Conservation (phyloP, 2,113 vertebrate genomes). For the Solenodon paradoxus region DNA sequence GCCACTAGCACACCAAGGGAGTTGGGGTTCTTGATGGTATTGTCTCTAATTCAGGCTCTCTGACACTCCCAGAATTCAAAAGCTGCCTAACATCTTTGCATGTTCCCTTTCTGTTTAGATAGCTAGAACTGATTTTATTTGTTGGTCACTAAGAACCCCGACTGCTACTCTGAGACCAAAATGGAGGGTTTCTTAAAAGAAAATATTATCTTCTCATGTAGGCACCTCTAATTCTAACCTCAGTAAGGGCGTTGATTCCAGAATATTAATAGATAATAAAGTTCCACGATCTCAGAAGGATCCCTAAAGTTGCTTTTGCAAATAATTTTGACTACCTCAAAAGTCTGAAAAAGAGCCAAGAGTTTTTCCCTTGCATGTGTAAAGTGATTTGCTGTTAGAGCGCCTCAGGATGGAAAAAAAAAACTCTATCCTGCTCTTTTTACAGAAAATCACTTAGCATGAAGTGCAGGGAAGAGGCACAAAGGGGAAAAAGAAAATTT, state of each 20-base stretch:
- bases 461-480: not conserved
- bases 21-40: not conserved
- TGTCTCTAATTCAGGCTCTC: not conserved
- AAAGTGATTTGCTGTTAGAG: not conserved
- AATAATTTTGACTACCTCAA: not conserved
- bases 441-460: not conserved
- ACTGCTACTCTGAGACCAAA: not conserved
- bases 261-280: not conserved
- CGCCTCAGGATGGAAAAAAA: not conserved
- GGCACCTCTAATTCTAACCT: not conserved
- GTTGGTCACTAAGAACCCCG: not conserved
- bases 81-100: not conserved
- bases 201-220: not conserved
- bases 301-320: not conserved
- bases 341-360: not conserved
- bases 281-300: not conserved
- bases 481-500: not conserved
- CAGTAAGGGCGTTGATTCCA: not conserved
- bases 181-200: not conserved
- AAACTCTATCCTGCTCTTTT: not conserved
- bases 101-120: not conserved
- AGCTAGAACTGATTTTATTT: not conserved
- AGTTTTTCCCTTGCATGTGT: not conserved
- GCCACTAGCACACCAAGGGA: too few species aligned
- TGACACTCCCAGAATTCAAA: not conserved